Conservation (phyloP, 1,140 invertebrate genomes). For the Aplysia californica region DNA sequence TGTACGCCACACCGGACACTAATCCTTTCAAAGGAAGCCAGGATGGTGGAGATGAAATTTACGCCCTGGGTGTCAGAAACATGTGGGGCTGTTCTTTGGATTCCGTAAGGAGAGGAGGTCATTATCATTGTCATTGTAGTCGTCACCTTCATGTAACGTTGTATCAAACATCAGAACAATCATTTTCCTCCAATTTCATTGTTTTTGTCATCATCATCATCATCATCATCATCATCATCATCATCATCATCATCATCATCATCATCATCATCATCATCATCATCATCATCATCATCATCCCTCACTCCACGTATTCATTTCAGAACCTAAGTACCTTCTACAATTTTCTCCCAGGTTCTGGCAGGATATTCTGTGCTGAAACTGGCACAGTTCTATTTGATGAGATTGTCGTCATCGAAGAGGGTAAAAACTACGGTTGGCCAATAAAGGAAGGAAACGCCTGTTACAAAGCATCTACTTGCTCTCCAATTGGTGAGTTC, state of each 20-base stretch:
- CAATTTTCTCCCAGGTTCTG: slow-evolving; percentile 29
- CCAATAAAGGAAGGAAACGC: slow-evolving; percentile 42
- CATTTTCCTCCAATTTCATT: no score
- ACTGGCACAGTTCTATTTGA: slow-evolving; percentile 46
- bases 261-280: no score
- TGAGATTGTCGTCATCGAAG: slow-evolving; percentile 51
- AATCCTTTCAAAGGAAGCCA: slow-evolving; percentile 45
- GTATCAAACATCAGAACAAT: no score
- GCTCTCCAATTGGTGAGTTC: slow-evolving; percentile 23
- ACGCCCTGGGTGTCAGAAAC: slow-evolving; percentile 62
- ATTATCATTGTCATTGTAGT: no score
- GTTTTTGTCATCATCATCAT: no score
- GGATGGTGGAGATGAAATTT: slow-evolving; percentile 52
- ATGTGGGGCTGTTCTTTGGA: slow-evolving; percentile 64
- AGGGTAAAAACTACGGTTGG: slow-evolving; percentile 58
- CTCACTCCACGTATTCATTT: no score
- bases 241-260: no score
- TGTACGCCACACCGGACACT: slow-evolving; percentile 31
- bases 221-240: no score
- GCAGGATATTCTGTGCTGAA: slow-evolving; percentile 56
- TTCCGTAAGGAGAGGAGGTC: slow-evolving; percentile 44
- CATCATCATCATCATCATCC: no score
- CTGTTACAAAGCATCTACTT: slow-evolving; percentile 31
- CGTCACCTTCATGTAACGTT: no score
- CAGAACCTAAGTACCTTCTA: no score